Conservation (phyloP, 2,797 vertebrate species). For the Sciurus vulgaris region DNA sequence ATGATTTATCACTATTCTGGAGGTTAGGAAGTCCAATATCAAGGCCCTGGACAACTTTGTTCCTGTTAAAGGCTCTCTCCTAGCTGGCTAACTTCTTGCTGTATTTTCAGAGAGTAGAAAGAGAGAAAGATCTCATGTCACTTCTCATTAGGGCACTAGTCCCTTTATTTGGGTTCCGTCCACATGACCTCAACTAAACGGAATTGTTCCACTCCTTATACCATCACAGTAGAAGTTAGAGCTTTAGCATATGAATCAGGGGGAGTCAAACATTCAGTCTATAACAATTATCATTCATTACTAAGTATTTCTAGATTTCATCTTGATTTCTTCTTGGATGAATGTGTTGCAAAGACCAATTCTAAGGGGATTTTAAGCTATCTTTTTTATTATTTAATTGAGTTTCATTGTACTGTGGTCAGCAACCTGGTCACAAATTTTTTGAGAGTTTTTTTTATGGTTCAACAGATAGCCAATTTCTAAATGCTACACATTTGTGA, state of each 20-base stretch:
- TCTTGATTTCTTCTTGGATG: not conserved
- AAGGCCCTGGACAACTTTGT: too few species aligned
- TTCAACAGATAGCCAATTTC: not conserved
- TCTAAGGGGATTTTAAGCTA: not conserved
- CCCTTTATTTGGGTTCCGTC: not conserved
- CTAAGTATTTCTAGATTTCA: conserved; percentile 12
- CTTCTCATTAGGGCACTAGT: not conserved
- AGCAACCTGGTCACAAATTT: not conserved
- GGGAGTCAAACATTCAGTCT: not conserved
- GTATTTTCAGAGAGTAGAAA: too few species aligned
- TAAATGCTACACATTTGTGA: not conserved
- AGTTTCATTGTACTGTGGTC: not conserved
- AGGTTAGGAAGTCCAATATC: not conserved
- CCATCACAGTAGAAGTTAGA: not conserved
- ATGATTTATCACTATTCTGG: not conserved
- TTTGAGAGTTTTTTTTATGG: not conserved
- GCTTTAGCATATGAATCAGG: not conserved
- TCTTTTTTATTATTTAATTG: not conserved
- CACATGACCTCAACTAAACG: not conserved
- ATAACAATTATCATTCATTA: not conserved
- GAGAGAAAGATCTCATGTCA: too few species aligned
- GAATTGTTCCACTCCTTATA: not conserved
- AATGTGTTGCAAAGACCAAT: not conserved
- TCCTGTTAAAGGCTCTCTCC: not conserved
- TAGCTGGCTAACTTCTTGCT: too few species aligned